phyloP scores from a whole-genome alignment of 2,888 invertebrate species.

The Hirtodrosophila alboralis region DNA sequence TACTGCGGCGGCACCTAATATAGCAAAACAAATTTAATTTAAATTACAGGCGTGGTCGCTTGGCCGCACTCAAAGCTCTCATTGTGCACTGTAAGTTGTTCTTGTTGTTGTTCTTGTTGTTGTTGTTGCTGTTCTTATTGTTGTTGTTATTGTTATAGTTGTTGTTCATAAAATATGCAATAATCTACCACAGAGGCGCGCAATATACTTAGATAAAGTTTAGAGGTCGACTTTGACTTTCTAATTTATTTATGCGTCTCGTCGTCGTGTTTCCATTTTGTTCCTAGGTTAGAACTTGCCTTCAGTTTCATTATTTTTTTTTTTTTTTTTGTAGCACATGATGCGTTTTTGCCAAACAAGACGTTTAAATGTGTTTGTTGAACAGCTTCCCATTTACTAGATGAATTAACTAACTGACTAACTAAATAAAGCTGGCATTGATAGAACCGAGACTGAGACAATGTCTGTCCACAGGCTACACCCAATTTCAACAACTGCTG shows the following conservation, averaged over 20 bases:
- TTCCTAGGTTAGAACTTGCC: slow-evolving; percentile 58
- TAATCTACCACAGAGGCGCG: slow-evolving; percentile 63
- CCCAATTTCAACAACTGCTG: slow-evolving; percentile 67
- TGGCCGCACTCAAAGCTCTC: slow-evolving; percentile 61
- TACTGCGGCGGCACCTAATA: slow-evolving; percentile 75
- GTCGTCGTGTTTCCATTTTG: slow-evolving; percentile 37
- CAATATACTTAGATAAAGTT: slow-evolving; percentile 72
- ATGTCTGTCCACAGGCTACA: slow-evolving; percentile 50
- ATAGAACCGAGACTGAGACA: slow-evolving; percentile 32
- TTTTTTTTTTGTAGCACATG: slow-evolving; percentile 28
- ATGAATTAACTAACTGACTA: slow-evolving; percentile 31
- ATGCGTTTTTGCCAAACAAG: slow-evolving; percentile 35
- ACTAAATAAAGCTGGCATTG: no score
- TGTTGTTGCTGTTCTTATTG: slow-evolving; percentile 34
- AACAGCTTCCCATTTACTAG: slow-evolving; percentile 22
- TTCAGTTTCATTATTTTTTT: no score
- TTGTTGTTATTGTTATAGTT: slow-evolving; percentile 37
- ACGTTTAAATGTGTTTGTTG: slow-evolving; percentile 11
- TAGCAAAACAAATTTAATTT: slow-evolving; percentile 78
- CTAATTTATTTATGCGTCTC: slow-evolving; percentile 79
- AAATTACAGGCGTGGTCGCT: slow-evolving; percentile 78
- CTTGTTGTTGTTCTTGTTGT: slow-evolving; percentile 32
- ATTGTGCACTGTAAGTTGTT: slow-evolving; percentile 60
- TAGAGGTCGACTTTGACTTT: slow-evolving; percentile 77
- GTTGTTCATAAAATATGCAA: slow-evolving; percentile 76